Base-by-base conservation (phyloP, 2,888 invertebrate species). In the Linyphia triangularis region DNA sequence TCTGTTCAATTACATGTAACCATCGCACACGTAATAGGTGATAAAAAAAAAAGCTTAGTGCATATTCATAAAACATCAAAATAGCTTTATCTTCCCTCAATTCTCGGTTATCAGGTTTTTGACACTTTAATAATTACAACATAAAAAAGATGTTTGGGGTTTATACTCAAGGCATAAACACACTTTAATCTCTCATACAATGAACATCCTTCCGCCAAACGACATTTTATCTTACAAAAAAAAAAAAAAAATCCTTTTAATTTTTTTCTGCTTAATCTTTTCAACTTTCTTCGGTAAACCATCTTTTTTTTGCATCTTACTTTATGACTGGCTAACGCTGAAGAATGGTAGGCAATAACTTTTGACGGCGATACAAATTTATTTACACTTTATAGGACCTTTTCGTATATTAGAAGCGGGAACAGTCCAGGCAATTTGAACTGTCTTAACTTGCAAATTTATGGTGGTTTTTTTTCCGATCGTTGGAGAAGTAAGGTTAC, bases 261-360 rank as follows among this genome's bases (percentile, higher is more conserved):
- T 33, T 67, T 33, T 33, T 67, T 67, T 33, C 63, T 9, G n/a
- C 10, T 16, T 19, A 67, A 16, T 26, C 19, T 67, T 33, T n/a
- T 67, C 13, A 51, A 51, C n/a, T 33, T 33, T 67, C n/a, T n/a
- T 24, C 26, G 40, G 33, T 43, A 70, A 70, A 37, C 22, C 3
- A 22, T 19, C 40, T 40, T 70, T 43, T 43, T n/a, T 19, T 24
- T 37, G 40, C 10, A 19, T 40, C 16, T 40, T 16, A 16, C 9
- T 22, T 26, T 61, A 61, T 4, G 61, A 1, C 24, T 59, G 63
- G 63, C 63, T 6, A 37, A 26, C 43, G 63, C 59, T 61, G 72
- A 82, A 33, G 26, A 67, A 79, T 79, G 57, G 57, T n/a, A 26
- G 37, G 81, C 40, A 72, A 72, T 82, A 82, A 82, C 51, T 82